Evolutionary conservation across 2,113 vertebrate genomes (phyloP).

Genomic region (Macrotis lagotis): DNA sequence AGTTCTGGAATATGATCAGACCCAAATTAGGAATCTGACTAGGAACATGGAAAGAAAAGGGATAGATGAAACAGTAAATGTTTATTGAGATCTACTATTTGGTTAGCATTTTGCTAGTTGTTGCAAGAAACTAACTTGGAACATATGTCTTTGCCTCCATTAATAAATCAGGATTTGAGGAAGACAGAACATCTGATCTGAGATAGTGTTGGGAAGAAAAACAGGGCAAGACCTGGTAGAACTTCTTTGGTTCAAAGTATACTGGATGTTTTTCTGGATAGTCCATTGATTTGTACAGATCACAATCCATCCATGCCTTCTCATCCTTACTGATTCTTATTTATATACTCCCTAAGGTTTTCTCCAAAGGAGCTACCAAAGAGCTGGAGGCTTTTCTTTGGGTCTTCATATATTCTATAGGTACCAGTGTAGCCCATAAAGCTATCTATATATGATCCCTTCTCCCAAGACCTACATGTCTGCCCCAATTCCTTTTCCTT

Average conservation of each 20-base stretch:
- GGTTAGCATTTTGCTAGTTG: neutral
- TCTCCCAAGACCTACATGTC: neutral
- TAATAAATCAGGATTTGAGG: neutral
- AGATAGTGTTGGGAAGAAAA: neutral
- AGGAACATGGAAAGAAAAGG: neutral
- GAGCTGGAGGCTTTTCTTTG: neutral
- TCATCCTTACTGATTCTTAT: neutral
- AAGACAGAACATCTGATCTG: neutral
- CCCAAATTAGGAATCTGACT: neutral
- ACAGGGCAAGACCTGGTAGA: neutral
- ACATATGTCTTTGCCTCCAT: neutral
- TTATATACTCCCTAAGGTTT: neutral
- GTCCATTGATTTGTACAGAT: neutral
- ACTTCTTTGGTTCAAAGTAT: neutral
- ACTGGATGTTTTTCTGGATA: neutral
- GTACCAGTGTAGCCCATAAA: neutral
- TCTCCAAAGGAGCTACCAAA: neutral
- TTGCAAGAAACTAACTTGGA: neutral
- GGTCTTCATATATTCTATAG: neutral
- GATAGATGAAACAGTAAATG: neutral
- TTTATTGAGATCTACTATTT: neutral
- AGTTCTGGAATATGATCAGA: neutral
- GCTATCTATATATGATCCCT: neutral
- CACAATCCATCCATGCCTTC: neutral
- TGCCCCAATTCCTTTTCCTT: neutral